phyloP scores from a whole-genome alignment of 2,888 invertebrate species.

The Aspidiotus rigidus region DNA sequence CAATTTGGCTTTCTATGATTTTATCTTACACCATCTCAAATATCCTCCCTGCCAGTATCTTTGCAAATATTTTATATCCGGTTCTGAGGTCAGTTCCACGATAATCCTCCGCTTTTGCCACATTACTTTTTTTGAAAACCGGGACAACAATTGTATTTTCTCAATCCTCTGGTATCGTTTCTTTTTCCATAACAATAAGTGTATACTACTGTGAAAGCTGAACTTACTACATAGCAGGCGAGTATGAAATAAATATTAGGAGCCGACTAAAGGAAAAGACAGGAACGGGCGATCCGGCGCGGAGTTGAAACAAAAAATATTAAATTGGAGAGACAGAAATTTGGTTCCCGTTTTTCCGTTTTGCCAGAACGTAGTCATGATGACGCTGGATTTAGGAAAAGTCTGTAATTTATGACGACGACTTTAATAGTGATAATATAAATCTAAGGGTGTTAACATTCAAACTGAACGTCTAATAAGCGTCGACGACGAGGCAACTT shows the following conservation, averaged over 20 bases:
- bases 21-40: too few relatives aligned
- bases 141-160: too few relatives aligned
- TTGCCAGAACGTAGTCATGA: constrained; percentile 1
- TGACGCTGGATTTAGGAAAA: constrained; percentile 27
- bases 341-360: constrained; percentile 20
- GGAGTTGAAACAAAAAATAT: constrained; percentile 21
- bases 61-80: too few relatives aligned
- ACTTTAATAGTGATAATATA: constrained; percentile 17
- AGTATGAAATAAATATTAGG: not conserved
- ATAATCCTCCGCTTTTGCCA: too few relatives aligned
- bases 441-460: constrained; percentile 31
- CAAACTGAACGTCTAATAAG: constrained; percentile 22
- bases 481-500: not conserved
- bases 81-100: too few relatives aligned
- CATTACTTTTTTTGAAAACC: too few relatives aligned
- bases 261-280: not conserved
- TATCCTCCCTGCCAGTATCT: too few relatives aligned
- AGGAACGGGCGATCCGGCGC: not conserved
- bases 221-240: too few relatives aligned
- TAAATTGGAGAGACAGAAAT: constrained; percentile 17
- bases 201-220: too few relatives aligned
- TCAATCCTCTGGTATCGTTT: too few relatives aligned
- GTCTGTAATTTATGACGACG: constrained; percentile 22
- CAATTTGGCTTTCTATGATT: too few relatives aligned
- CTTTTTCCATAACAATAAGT: too few relatives aligned